A percentile compares a stretch with the other conserved stretches of the same genome.
phyloP scores from a whole-genome alignment of 1,140 invertebrate genomes.

The Muscidifurax raptorellus region DNA sequence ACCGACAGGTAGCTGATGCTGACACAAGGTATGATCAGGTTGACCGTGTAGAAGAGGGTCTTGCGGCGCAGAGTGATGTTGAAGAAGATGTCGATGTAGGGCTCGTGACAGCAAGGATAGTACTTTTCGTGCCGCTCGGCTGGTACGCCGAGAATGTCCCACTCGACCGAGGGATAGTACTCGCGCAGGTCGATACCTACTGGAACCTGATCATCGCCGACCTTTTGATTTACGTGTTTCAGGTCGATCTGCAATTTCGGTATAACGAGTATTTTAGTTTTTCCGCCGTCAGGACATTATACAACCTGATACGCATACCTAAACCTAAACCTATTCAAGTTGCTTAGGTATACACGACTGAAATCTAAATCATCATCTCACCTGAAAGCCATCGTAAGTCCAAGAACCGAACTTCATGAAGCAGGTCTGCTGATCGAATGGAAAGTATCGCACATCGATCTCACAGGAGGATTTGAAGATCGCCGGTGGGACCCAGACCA shows the following conservation, averaged over 20 bases:
- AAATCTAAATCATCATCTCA: slow-evolving; percentile 71
- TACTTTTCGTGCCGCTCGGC: slow-evolving; percentile 93
- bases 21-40: slow-evolving; percentile 95
- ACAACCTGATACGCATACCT: too few species aligned
- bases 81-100: slow-evolving; percentile 97
- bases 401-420: slow-evolving; percentile 98
- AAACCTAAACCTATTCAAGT: background rate
- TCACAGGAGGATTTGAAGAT: slow-evolving; percentile 99
- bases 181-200: slow-evolving; percentile 94
- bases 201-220: slow-evolving; percentile 87
- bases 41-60: slow-evolving; percentile 97
- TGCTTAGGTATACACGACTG: too few species aligned
- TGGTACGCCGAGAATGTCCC: slow-evolving; percentile 96
- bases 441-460: slow-evolving; percentile 97
- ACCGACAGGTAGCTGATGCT: slow-evolving; percentile 94
- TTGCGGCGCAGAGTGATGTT: slow-evolving; percentile 97
- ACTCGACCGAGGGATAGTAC: slow-evolving; percentile 97
- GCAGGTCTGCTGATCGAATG: slow-evolving; percentile 97
- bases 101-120: slow-evolving; percentile 91
- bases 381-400: slow-evolving; percentile 97
- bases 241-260: slow-evolving; percentile 85
- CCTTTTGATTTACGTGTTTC: slow-evolving; percentile 90
- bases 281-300: too few species aligned
- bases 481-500: slow-evolving; percentile 94
- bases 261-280: too few species aligned